Evolutionary conservation across 2,797 vertebrate species (phyloP), one percentile per base, ranked within the genome.

Genomic region (Petrocephalus sullivani): DNA sequence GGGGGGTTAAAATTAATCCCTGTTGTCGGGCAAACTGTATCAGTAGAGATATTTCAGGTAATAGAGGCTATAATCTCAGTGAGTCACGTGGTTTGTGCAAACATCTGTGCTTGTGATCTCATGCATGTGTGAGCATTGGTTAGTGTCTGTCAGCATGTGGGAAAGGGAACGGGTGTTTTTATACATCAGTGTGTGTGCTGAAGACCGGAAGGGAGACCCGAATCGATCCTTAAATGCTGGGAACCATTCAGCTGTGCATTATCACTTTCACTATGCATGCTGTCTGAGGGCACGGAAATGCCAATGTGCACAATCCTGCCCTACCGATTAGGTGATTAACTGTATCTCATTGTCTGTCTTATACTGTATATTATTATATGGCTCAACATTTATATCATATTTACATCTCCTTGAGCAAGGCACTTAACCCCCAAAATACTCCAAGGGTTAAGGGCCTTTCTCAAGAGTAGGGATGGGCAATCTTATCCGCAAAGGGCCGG

Each of bases 1-100:
- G 71, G 21, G 12, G 41, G 41, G 53, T 83, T 21, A 57, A 89
- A 90, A 87, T 94, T 92, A 94, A 95, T 95, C 93, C 93, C 91
- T 94, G 94, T 93, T 93, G 93, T 95, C 91, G 91, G 93, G 93
- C 92, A 92, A 89, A 82, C 90, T 91, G 90, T 93, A 92, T 94
- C 87, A 61, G 91, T 89, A 41, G 51, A 84, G 90, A 91, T 92
- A 92, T 93, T 92, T 93, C 92, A 93, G 93, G 92, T 93, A 93
- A 93, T 88, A 87, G 90, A 88, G 91, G 87, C 89, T 88, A 88
- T 92, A 92, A 94, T 94, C 92, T 91, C 90, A 83, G 85, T 87
- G 87, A 53, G 91, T 89, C 91, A 86, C 81, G 54, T 92, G 58
- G 86, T 8, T 86, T 51, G 89, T 67, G 53, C 9, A 3, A 16